These are phyloP conservation scores for Aphidius ervi DNA, from an alignment of 1,140 invertebrate species.

Conservation along the genomic window DNA sequence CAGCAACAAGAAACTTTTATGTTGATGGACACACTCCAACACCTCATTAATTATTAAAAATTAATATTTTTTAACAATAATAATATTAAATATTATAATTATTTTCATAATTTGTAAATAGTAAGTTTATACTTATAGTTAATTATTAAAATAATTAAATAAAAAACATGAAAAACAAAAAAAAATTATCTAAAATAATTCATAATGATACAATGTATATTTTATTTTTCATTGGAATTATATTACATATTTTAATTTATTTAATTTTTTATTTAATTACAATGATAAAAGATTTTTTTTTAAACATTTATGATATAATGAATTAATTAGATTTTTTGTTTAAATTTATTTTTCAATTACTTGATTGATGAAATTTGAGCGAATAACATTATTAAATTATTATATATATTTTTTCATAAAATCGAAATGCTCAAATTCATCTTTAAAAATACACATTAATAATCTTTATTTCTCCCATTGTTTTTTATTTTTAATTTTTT, in stretches of 20 bases:
- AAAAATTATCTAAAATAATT: slow-evolving; percentile 6
- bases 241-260: slow-evolving; percentile 36
- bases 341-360: slow-evolving; percentile 17
- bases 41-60: slow-evolving; percentile 65
- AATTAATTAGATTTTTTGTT: slow-evolving; percentile 25
- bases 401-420: no score
- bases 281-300: slow-evolving; percentile 43
- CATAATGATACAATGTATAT: slow-evolving; percentile 43
- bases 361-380: slow-evolving; percentile 22
- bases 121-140: neutral
- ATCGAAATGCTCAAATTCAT: no score
- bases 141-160: neutral
- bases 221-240: slow-evolving; percentile 45
- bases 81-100: slow-evolving; percentile 8
- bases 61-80: neutral
- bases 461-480: no score
- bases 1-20: slow-evolving; percentile 95
- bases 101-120: neutral
- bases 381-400: no score
- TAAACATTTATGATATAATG: slow-evolving; percentile 49
- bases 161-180: slow-evolving; percentile 10
- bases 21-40: slow-evolving; percentile 95
- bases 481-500: no score
- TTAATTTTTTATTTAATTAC: slow-evolving; percentile 37
- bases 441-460: no score